Evolutionary conservation across 2,113 vertebrate species (phyloP).

Genomic region (Phaetusa simplex): DNA sequence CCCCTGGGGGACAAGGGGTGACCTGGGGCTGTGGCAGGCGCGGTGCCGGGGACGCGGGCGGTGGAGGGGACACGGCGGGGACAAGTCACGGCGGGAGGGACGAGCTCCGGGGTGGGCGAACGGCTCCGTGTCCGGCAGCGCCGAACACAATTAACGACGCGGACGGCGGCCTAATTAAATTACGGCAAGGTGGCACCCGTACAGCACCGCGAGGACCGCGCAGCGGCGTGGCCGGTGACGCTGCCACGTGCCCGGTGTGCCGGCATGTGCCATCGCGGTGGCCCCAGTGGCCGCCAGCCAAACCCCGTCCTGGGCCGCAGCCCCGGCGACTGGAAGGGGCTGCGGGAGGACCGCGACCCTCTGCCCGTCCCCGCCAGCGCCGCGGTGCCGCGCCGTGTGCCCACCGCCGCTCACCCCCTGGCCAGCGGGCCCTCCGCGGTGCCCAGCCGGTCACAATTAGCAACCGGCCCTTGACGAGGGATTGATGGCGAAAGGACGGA

Average conservation of each 20-base stretch:
- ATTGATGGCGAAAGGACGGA: too few species aligned
- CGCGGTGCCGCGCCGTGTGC: not conserved
- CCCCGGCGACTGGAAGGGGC: not conserved
- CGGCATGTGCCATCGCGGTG: not conserved
- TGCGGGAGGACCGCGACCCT: too few species aligned
- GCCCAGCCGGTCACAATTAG: not conserved
- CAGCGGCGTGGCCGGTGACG: not conserved
- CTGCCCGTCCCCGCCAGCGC: not conserved
- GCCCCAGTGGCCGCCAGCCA: not conserved
- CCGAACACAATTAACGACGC: not conserved
- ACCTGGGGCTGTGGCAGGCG: not conserved
- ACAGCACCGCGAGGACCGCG: not conserved
- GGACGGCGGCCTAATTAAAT: not conserved
- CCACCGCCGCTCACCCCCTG: not conserved
- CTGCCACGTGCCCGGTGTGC: rapidly evolving
- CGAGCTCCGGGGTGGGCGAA: not conserved
- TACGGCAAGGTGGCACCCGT: not conserved
- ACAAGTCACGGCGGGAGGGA: rapidly evolving
- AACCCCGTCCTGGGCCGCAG: not conserved
- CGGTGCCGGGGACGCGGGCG: not conserved
- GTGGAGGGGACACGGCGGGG: not conserved
- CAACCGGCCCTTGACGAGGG: not conserved
- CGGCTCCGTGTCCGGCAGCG: not conserved
- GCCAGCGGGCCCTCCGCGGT: not conserved
- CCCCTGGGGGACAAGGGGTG: not conserved